Conservation (phyloP, 2,888 invertebrate genomes). For the Amblyteles armatorius region DNA sequence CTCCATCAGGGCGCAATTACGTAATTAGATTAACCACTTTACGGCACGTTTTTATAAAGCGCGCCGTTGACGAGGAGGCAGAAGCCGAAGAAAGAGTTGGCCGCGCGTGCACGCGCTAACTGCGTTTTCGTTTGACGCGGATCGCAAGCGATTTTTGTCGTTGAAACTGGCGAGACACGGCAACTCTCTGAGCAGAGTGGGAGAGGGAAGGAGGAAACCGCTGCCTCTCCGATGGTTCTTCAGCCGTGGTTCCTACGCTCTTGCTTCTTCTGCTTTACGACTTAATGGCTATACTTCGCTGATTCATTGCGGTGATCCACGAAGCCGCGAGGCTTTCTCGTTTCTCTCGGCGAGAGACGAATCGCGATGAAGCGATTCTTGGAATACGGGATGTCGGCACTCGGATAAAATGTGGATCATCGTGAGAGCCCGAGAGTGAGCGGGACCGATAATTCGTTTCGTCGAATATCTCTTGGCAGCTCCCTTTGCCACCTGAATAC, state of each 20-base stretch:
- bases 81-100: conserved; percentile 4
- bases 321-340: conserved; percentile 42
- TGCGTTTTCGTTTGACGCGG: not conserved
- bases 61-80: conserved; percentile 1
- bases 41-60: conserved; percentile 35
- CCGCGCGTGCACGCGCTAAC: not conserved
- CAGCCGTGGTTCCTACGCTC: not conserved
- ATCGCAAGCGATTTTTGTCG: conserved; percentile 2
- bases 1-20: conserved; percentile 69
- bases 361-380: conserved; percentile 52
- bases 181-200: not conserved
- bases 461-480: conserved; percentile 37
- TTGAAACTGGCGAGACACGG: not conserved
- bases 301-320: conserved; percentile 55
- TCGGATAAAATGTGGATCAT: conserved; percentile 54
- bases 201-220: not conserved
- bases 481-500: conserved; percentile 24
- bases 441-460: conserved; percentile 37
- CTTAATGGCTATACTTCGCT: conserved; percentile 54
- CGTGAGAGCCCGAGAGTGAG: conserved; percentile 39
- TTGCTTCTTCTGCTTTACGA: conserved; percentile 52
- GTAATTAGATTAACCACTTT: conserved; percentile 74
- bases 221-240: not conserved
- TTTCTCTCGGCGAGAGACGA: conserved; percentile 19
- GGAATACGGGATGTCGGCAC: conserved; percentile 57